phyloP scores from a whole-genome alignment of 1,140 invertebrate species.

The Asobara japonica region DNA sequence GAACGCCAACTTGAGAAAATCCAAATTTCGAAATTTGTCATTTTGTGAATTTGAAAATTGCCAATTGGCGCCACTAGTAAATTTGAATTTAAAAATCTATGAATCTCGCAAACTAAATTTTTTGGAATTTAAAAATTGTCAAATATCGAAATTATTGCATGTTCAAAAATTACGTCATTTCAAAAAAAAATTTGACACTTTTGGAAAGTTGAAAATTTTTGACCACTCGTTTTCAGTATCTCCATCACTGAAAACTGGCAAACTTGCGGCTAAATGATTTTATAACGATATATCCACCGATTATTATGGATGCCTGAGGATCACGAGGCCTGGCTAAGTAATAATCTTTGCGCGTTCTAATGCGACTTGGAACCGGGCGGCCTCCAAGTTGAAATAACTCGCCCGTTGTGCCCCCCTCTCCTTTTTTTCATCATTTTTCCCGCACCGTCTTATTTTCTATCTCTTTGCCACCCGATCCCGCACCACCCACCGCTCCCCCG shows the following conservation, averaged over 20 bases:
- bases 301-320: slow-evolving; percentile 63
- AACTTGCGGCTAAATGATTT: slow-evolving; percentile 25
- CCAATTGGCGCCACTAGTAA: no score
- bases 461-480: slow-evolving; percentile 29
- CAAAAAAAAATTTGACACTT: no score
- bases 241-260: slow-evolving; percentile 20
- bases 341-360: slow-evolving; percentile 65
- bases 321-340: slow-evolving; percentile 61
- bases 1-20: no score
- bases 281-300: slow-evolving; percentile 44
- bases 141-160: no score
- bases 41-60: no score
- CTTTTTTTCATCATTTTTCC: slow-evolving; percentile 36
- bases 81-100: no score
- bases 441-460: slow-evolving; percentile 22
- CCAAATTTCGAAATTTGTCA: no score
- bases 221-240: no score
- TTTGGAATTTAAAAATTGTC: no score
- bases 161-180: no score
- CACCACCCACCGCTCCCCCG: background rate
- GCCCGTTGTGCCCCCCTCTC: slow-evolving; percentile 38
- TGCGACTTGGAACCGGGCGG: slow-evolving; percentile 64
- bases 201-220: no score
- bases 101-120: no score
- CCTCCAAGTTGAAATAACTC: slow-evolving; percentile 60